phyloP scores from a whole-genome alignment of 2,797 vertebrate genomes.

The Hypotaenidia okinawae region DNA sequence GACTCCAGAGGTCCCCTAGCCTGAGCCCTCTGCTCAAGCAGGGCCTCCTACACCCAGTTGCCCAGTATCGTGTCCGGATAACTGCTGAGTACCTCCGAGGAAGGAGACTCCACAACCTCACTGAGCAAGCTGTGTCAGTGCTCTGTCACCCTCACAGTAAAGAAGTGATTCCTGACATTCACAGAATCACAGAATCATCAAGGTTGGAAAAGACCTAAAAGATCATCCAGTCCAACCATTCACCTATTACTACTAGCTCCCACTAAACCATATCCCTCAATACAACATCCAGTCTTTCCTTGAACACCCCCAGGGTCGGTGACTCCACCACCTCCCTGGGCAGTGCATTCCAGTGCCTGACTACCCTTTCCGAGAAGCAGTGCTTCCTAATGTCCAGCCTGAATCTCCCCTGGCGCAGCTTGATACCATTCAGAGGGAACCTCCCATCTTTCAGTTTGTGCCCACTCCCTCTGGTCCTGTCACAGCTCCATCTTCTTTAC shows the following conservation, averaged over 20 bases:
- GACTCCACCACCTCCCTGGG: no score
- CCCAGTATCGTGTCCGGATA: not conserved
- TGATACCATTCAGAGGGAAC: not conserved
- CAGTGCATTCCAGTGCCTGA: no score
- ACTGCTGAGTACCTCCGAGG: not conserved
- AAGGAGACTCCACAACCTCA: not conserved
- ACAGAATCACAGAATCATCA: no score
- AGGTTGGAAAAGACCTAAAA: no score
- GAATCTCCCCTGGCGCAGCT: no score
- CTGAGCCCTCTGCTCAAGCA: not conserved
- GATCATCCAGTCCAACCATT: no score
- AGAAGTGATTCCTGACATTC: not conserved
- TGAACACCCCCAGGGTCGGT: no score
- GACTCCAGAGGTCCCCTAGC: not conserved
- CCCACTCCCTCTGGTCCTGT: not conserved
- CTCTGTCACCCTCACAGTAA: not conserved
- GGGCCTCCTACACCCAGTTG: not conserved
- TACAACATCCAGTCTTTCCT: no score
- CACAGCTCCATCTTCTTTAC: not conserved
- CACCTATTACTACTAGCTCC: no score
- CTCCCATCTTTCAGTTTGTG: fast-evolving
- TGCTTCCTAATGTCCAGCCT: no score
- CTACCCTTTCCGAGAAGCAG: no score
- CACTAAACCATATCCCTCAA: no score
- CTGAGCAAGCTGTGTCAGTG: not conserved